Conservation (phyloP, 2,797 vertebrate species). For the Lepidocolaptes lacrymiger region DNA sequence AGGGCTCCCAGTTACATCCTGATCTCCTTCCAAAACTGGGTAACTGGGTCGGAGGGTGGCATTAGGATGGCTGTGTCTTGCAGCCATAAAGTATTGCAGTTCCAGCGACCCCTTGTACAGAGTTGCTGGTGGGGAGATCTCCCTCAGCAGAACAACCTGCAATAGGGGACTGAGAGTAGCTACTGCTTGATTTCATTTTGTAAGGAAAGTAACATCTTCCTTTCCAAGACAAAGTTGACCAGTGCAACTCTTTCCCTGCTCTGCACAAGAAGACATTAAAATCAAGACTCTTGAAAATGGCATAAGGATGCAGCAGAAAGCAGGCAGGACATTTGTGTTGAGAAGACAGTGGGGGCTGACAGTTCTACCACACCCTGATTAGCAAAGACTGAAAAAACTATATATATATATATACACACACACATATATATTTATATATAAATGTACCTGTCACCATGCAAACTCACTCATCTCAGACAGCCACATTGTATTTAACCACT, state of each 20-base stretch:
- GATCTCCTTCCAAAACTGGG: background rate
- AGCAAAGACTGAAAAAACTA: background rate
- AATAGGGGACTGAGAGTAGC: background rate
- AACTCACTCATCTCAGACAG: background rate
- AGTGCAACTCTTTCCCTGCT: background rate
- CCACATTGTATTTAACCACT: background rate
- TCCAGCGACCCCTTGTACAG: rapidly evolving
- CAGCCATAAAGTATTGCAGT: background rate
- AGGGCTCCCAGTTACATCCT: background rate
- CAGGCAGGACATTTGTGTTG: background rate
- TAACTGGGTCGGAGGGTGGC: background rate
- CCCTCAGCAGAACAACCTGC: background rate
- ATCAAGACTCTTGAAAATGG: background rate
- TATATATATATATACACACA: background rate
- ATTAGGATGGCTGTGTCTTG: background rate
- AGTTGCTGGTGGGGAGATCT: background rate
- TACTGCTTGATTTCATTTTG: background rate
- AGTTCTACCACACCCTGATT: background rate
- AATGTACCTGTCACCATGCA: background rate
- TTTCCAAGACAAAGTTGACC: background rate
- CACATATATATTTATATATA: background rate
- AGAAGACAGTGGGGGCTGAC: rapidly evolving
- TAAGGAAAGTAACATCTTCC: background rate
- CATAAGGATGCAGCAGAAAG: background rate
- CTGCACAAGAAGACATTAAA: background rate